Evolutionary conservation across 2,797 vertebrate genomes (phyloP).

Genomic region (Poecile montanus): DNA sequence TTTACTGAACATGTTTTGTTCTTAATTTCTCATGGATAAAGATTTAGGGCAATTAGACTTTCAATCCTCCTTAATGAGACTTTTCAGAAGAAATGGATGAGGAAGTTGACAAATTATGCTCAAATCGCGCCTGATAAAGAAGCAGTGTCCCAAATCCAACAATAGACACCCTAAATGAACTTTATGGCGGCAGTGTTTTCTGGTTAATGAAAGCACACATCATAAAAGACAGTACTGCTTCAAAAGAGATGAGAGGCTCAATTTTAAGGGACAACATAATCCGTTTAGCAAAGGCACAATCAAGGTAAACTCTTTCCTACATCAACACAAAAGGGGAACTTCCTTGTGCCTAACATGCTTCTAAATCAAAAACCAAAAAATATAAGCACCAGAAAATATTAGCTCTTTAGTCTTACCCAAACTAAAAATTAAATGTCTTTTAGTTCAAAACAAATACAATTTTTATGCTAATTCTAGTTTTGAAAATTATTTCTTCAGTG

Average conservation of each 20-base stretch:
- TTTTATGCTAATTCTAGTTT: neutral
- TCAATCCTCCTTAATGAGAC: slow-evolving; percentile 41
- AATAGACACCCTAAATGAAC: neutral
- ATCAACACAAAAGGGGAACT: neutral
- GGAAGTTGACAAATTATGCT: slow-evolving; percentile 1
- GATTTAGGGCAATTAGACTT: slow-evolving; percentile 35
- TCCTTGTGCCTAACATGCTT: neutral
- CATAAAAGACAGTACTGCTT: neutral
- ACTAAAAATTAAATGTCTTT: neutral
- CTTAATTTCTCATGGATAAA: slow-evolving; percentile 41
- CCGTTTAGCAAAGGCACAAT: neutral
- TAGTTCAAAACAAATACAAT: neutral
- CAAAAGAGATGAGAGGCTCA: neutral
- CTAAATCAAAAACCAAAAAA: neutral
- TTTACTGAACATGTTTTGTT: slow-evolving; percentile 38
- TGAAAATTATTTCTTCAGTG: neutral
- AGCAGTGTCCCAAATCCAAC: slow-evolving; percentile 15
- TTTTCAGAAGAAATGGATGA: neutral
- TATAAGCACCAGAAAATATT: neutral
- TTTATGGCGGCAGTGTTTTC: neutral
- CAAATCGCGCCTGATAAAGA: neutral
- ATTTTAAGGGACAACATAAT: neutral
- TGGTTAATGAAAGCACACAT: neutral
- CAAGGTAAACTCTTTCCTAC: neutral
- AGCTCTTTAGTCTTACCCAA: neutral